Conservation (phyloP, 1,140 invertebrate genomes). For the Cotesia glomerata region DNA sequence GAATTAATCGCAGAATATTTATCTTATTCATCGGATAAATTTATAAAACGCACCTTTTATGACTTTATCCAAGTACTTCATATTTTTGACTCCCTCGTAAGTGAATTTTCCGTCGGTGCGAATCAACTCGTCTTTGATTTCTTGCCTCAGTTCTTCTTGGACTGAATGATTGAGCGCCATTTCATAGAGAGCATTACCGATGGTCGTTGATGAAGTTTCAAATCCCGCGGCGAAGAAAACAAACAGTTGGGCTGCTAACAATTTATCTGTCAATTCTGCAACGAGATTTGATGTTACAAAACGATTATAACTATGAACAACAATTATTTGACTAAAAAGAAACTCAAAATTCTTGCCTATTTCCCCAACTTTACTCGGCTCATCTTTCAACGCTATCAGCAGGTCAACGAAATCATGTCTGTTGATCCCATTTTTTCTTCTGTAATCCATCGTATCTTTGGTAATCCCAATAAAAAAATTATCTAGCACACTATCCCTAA, state of each 20-base stretch:
- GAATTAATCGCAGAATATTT: neutral
- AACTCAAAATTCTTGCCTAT: neutral
- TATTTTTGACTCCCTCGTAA: conserved; percentile 64
- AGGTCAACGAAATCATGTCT: conserved; percentile 67
- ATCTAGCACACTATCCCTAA: conserved; percentile 36
- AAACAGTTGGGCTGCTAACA: conserved; percentile 67
- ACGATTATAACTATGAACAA: no score
- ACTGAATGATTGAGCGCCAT: conserved; percentile 68
- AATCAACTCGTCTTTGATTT: conserved; percentile 63
- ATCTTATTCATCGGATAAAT: neutral
- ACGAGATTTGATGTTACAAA: neutral
- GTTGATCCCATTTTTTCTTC: conserved; percentile 60
- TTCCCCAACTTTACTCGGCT: conserved; percentile 42
- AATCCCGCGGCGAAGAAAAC: conserved; percentile 74
- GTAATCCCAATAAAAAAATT: conserved; percentile 61
- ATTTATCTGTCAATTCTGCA: conserved; percentile 41
- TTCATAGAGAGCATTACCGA: conserved; percentile 67
- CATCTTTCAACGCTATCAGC: conserved; percentile 62
- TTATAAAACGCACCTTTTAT: conserved; percentile 52
- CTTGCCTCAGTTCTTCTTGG: conserved; percentile 65
- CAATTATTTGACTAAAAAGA: no score
- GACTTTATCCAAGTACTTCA: conserved; percentile 66
- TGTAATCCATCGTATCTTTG: conserved; percentile 62
- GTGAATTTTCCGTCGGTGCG: conserved; percentile 58
- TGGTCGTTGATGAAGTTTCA: conserved; percentile 72